Evolutionary conservation across 2,888 invertebrate species (phyloP), one percentile per base, ranked within the genome.

Genomic region (Epinotia bilunana): DNA sequence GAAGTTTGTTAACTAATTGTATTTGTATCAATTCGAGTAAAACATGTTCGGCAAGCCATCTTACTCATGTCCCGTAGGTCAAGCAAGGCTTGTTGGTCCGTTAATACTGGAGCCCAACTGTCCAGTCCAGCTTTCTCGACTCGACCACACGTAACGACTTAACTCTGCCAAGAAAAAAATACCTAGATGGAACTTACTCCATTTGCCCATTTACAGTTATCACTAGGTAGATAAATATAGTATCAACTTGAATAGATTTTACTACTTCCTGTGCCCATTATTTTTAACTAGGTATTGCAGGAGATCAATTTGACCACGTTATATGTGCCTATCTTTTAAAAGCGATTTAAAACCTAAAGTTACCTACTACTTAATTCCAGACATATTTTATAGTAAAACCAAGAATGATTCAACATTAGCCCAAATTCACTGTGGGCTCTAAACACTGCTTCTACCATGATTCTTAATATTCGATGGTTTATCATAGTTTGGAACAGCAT

Each of bases 41-140:
- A 72, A 46, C n/a, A n/a, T 39, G 57, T 57, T 13, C 11, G 3
- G 5, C 12, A 12, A 46, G 55, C 28, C 28, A 57, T 65, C 57
- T 64, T 43, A 63, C 57, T 46, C 57, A 63, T 33, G 73, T 58
- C 69, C 28, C 64, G 43, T 74, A 63, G 68, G 53, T 68, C 61
- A 28, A 61, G 43, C 16, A 33, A 43, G 57, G 23, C 28, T 58
- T 55, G 61, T 68, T 74, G 33, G 58, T 57, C 28, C 23, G 23
- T 28, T 49, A 18, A 53, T 62, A 69, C 69, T 69, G 57, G 73
- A 69, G 73, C 68, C 73, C 62, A 74, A 70, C 63, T 69, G 74
- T 69, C 74, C 69, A 74, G 74, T 58, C 73, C 57, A 58, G 69
- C 74, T 74, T 74, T 74, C 74, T 58, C n/a, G n/a, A n/a, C 68